These are phyloP conservation scores for Polymixis lichenea DNA, from an alignment of 2,888 invertebrate species.

Conservation along the genomic window DNA sequence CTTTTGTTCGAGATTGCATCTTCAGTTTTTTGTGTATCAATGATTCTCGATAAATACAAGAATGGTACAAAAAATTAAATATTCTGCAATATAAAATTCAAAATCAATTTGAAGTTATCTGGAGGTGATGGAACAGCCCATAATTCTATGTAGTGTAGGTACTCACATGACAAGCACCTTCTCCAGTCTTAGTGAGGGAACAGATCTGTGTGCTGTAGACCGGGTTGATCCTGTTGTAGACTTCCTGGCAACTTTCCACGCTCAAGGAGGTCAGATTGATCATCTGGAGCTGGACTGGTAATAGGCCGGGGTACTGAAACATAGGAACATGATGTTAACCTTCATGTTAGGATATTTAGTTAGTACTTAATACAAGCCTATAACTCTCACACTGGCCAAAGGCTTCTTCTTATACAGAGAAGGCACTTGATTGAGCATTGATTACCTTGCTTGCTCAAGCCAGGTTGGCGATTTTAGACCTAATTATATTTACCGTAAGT, in stretches of 20 bases:
- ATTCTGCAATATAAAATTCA: background rate
- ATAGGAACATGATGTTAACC: background rate
- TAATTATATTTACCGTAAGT: background rate
- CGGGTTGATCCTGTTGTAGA: slow-evolving; percentile 82
- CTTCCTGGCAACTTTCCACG: slow-evolving; percentile 85
- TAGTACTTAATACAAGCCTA: background rate
- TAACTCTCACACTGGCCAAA: background rate
- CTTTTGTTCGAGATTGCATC: too few species aligned
- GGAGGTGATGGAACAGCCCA: too few species aligned
- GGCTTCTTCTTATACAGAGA: background rate
- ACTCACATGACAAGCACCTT: slow-evolving; percentile 92
- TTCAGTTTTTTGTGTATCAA: too few species aligned
- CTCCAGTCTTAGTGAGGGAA: slow-evolving; percentile 89
- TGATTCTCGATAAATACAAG: background rate
- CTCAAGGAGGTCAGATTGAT: slow-evolving; percentile 87
- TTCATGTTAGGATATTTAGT: background rate
- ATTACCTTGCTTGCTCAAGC: background rate
- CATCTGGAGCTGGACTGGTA: slow-evolving; percentile 90
- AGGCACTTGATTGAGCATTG: background rate
- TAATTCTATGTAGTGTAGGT: background rate
- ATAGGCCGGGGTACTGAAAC: slow-evolving; percentile 88
- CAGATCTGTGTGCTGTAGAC: slow-evolving; percentile 90
- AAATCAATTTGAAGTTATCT: background rate
- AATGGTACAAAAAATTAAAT: background rate
- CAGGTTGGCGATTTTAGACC: background rate